Evolutionary conservation across 2,888 invertebrate genomes (phyloP), one percentile per base, ranked within the genome.

Genomic region (Boloria selene): DNA sequence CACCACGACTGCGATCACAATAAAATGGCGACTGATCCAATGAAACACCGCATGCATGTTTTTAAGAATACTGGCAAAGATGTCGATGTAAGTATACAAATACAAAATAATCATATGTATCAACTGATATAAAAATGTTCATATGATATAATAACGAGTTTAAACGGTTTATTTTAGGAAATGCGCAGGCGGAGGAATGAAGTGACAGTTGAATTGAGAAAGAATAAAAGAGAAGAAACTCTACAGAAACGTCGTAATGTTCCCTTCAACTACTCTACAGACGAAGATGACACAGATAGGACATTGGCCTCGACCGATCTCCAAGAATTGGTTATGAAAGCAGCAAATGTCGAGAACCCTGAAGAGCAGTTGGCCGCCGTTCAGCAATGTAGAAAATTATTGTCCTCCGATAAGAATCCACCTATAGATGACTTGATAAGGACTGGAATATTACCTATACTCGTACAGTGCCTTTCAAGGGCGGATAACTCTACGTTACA

Each of bases 51-150:
- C 93, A 95, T 97, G 94, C 96, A 96, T 92, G 96, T 95, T 88
- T 98, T 98, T 93, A 99, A 99, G 96, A 99, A 99, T 94, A 98
- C 98, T 94, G 99, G 99, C 85, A 99, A 99, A 94, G 99, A 99
- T 94, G 98, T 98, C 93, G 99, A 99, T 94, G 98, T 98, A 94
- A 96, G 97, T 95, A 88, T 70, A 66, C 22, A 47, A 55, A 55
- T 62, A 61, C 53, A 56, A 44, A 58, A 54, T 67, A 64, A 55
- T 64, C 42, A 45, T 56, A n/a, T 6, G 17, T 18, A 52, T 45
- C 22, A 14, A 18, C 3, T 47, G 17, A 49, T 56, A 63, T 54
- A 38, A 70, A 67, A 54, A 52, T 47, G 47, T 54, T 5, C n/a
- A 56, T 50, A 51, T 45, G 44, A 22, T 42, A 13, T 45, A 13